Evolutionary conservation across 1,140 invertebrate species (phyloP).

Genomic region (Helicoverpa zea): DNA sequence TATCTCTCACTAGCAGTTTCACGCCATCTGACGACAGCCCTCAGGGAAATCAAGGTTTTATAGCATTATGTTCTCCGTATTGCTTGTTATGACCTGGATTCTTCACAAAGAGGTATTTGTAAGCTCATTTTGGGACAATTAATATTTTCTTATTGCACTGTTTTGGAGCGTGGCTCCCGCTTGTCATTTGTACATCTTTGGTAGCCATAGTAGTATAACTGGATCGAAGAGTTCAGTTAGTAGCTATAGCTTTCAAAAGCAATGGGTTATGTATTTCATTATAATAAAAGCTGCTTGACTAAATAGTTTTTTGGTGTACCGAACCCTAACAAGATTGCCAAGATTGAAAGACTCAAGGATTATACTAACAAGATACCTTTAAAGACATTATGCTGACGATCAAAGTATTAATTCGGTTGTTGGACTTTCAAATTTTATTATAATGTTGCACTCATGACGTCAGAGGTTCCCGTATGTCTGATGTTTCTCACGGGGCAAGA

Average conservation of each 20-base stretch:
- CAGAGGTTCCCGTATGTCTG: background rate
- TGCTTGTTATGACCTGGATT: constrained; percentile 15
- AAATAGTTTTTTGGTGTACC: no score
- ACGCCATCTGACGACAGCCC: background rate
- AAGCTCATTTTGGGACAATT: background rate
- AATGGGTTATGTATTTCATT: no score
- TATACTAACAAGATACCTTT: no score
- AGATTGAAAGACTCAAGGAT: no score
- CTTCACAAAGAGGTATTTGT: background rate
- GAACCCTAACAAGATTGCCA: no score
- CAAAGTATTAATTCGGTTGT: background rate
- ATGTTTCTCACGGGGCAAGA: background rate
- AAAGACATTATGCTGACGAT: background rate
- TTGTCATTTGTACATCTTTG: no score
- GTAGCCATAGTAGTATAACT: no score
- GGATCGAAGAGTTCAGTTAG: background rate
- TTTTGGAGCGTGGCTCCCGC: background rate
- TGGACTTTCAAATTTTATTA: constrained; percentile 16
- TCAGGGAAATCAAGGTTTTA: constrained; percentile 27
- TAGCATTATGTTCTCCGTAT: constrained; percentile 1
- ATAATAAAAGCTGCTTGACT: no score
- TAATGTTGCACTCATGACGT: background rate
- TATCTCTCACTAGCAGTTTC: constrained; percentile 9
- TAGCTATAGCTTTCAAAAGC: no score
- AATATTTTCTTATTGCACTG: background rate